Percentiles rank a stretch among this genome's conserved stretches.
phyloP scores from a whole-genome alignment of 1,140 invertebrate species.

The Hermetia illucens region DNA sequence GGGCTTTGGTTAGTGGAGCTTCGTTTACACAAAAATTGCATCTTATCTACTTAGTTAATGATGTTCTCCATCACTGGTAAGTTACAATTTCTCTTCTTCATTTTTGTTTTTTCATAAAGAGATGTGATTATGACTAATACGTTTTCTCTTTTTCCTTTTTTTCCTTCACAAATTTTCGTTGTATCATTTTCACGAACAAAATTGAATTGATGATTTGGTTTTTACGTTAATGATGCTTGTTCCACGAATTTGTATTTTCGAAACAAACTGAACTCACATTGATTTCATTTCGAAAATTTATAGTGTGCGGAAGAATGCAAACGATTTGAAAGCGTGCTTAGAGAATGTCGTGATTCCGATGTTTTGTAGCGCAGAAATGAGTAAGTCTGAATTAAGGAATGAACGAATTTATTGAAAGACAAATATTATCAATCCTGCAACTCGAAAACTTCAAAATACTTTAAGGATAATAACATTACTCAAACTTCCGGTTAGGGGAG shows the following conservation, averaged over 20 bases:
- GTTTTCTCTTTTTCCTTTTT: neutral
- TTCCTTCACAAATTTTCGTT: no score
- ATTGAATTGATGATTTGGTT: no score
- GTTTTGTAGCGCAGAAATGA: slow-evolving; percentile 81
- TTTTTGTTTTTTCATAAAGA: slow-evolving; percentile 1
- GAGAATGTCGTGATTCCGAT: slow-evolving; percentile 91
- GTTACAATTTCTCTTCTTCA: slow-evolving; percentile 16
- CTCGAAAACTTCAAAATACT: no score
- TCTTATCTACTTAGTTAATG: slow-evolving; percentile 95
- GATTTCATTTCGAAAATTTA: slow-evolving; percentile 27
- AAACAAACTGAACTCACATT: slow-evolving; percentile 3
- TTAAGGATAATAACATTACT: no score
- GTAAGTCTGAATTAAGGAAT: slow-evolving; percentile 34
- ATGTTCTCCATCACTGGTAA: slow-evolving; percentile 95
- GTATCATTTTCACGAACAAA: no score
- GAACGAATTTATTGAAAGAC: neutral
- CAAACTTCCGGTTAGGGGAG: no score
- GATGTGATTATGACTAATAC: neutral
- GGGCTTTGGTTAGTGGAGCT: slow-evolving; percentile 60
- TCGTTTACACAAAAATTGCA: slow-evolving; percentile 85
- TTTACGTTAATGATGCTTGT: neutral
- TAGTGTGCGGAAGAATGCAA: slow-evolving; percentile 87
- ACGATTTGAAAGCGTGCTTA: slow-evolving; percentile 79
- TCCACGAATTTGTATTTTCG: slow-evolving; percentile 3
- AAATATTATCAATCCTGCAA: no score